Evolutionary conservation across 2,113 vertebrate genomes (phyloP).

Genomic region (Piliocolobus tephrosceles): DNA sequence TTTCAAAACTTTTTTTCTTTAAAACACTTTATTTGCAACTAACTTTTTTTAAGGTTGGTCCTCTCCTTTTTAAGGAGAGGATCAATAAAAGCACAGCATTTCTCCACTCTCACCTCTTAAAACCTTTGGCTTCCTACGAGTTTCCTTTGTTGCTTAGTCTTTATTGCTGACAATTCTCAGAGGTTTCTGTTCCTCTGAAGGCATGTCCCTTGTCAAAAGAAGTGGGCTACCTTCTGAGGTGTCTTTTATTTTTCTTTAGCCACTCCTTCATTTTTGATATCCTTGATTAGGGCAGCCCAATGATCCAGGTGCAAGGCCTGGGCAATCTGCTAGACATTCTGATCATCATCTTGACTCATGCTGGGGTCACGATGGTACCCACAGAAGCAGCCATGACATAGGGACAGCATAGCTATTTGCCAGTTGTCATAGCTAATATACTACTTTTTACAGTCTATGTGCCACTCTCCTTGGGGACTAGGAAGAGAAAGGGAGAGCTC

Average conservation of each 20-base stretch:
- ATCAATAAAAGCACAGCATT: not conserved
- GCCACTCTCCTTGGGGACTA: not conserved
- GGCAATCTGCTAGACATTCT: not conserved
- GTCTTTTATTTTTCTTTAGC: not conserved
- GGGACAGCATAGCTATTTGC: not conserved
- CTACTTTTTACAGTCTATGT: not conserved
- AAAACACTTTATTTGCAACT: conserved; percentile 39
- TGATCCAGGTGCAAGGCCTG: not conserved
- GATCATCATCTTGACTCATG: not conserved
- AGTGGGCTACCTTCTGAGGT: not conserved
- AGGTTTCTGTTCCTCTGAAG: conserved; percentile 30
- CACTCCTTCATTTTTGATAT: not conserved
- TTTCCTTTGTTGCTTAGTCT: not conserved
- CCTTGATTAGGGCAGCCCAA: not conserved
- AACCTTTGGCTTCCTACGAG: not conserved
- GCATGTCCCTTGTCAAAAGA: not conserved
- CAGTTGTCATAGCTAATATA: not conserved
- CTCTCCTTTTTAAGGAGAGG: conserved; percentile 9
- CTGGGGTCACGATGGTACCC: not conserved
- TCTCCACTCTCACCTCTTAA: not conserved
- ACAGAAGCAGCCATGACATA: not conserved
- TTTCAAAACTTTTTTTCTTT: conserved; percentile 55
- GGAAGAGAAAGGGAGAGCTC: not conserved
- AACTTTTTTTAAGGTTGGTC: not conserved
- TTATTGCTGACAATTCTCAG: not conserved